phyloP scores from a whole-genome alignment of 2,888 invertebrate genomes.

The Sarcophaga subvicina region DNA sequence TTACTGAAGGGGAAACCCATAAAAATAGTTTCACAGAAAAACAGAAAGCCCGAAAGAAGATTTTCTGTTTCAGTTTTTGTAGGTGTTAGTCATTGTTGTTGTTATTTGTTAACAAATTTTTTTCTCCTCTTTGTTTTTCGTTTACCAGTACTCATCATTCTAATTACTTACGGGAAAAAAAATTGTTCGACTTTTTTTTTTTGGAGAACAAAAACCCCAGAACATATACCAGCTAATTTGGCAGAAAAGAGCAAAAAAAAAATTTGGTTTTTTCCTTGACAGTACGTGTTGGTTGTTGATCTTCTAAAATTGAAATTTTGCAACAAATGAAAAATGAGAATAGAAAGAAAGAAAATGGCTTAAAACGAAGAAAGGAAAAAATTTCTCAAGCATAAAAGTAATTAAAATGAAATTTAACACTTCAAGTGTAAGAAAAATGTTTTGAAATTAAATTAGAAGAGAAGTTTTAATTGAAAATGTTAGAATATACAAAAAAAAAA shows the following conservation, averaged over 20 bases:
- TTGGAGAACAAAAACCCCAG: not conserved
- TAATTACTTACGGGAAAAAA: constrained; percentile 23
- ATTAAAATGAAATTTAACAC: constrained; percentile 58
- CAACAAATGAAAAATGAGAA: not conserved
- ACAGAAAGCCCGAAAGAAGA: not conserved
- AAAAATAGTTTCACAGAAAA: not conserved
- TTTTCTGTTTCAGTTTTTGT: not conserved
- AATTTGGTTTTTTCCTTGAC: not conserved
- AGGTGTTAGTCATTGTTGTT: constrained; percentile 15
- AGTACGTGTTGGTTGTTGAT: constrained; percentile 12
- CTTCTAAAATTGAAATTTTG: constrained; percentile 39
- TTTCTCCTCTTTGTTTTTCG: not conserved
- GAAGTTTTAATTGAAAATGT: not conserved
- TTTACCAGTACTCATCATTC: constrained; percentile 7
- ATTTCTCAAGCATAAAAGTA: constrained; percentile 48
- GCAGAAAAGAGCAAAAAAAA: constrained; percentile 5
- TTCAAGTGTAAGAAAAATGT: constrained; percentile 29
- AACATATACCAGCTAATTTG: constrained; percentile 41
- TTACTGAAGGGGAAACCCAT: not conserved
- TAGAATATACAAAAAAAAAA: not conserved
- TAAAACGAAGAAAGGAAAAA: not conserved
- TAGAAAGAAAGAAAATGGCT: not conserved
- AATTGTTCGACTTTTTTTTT: not conserved
- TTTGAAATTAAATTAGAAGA: constrained; percentile 18
- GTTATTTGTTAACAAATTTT: constrained; percentile 9